A percentile compares a stretch with the other conserved stretches of the same genome.
phyloP scores from a whole-genome alignment of 2,797 vertebrate genomes.

The Gymnocypris eckloni region DNA sequence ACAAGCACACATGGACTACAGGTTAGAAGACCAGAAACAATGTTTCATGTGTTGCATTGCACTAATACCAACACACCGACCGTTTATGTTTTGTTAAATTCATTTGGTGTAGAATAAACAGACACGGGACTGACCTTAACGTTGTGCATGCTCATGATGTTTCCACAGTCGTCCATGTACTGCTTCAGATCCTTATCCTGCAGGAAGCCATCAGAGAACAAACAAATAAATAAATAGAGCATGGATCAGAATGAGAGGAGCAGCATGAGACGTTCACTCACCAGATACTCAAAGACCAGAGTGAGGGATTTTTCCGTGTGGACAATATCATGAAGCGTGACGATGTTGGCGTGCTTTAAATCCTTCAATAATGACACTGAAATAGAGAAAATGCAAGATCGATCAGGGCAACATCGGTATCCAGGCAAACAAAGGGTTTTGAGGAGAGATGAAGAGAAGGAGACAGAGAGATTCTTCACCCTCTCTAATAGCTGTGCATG shows the following conservation, averaged over 20 bases:
- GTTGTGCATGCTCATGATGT: conserved; percentile 99
- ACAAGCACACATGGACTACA: conserved; percentile 18
- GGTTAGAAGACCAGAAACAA: background rate
- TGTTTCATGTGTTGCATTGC: background rate
- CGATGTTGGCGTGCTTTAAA: conserved; percentile 98
- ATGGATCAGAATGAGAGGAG: background rate
- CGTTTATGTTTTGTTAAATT: background rate
- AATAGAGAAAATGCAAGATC: conserved; percentile 31
- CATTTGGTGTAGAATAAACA: background rate
- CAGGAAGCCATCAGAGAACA: conserved; percentile 46
- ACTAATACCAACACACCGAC: background rate
- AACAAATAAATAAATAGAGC: conserved; percentile 11
- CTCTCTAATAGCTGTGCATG: conserved; percentile 98
- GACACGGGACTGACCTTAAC: conserved; percentile 84
- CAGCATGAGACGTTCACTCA: conserved; percentile 69
- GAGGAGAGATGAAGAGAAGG: no score
- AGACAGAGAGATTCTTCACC: conserved; percentile 71
- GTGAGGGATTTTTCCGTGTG: conserved; percentile 99
- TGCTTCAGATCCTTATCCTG: conserved; percentile 99
- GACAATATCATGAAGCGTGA: conserved; percentile 97
- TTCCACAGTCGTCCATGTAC: conserved; percentile 99
- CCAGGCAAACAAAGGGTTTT: background rate
- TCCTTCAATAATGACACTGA: conserved; percentile 97
- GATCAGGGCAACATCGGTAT: background rate
- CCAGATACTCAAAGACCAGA: conserved; percentile 98